These are phyloP conservation scores for Drosophila ezoana DNA, from an alignment of 2,888 invertebrate species.

Conservation along the genomic window DNA sequence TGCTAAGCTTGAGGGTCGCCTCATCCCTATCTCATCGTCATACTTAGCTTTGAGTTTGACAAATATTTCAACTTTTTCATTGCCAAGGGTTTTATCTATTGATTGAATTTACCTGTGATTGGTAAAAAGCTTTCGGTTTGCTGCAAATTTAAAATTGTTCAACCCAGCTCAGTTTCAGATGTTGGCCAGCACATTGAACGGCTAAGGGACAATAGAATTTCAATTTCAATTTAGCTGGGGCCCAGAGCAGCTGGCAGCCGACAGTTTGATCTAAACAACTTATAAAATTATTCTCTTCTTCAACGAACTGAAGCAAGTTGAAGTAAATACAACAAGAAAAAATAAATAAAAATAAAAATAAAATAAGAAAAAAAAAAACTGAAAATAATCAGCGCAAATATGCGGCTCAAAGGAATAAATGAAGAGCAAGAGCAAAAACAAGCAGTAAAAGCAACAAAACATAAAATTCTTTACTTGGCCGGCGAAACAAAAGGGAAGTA, in stretches of 20 bases:
- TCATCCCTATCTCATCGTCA: too few species aligned
- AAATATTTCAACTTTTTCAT: too few species aligned
- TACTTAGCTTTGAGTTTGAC: too few species aligned
- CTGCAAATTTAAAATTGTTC: background rate
- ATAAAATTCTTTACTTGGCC: slow-evolving; percentile 54
- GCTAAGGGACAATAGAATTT: slow-evolving; percentile 34
- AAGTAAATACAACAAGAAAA: background rate
- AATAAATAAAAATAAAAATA: background rate
- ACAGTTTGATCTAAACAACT: slow-evolving; percentile 33
- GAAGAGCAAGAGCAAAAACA: slow-evolving; percentile 13
- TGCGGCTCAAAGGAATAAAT: slow-evolving; percentile 19
- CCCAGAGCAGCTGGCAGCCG: slow-evolving; percentile 9
- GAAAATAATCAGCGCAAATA: slow-evolving; percentile 53
- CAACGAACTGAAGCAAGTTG: background rate
- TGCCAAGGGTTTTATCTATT: background rate
- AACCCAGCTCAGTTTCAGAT: background rate
- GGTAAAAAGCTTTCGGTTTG: background rate
- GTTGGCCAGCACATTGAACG: slow-evolving; percentile 17
- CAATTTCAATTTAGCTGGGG: slow-evolving; percentile 19
- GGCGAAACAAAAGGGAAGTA: slow-evolving; percentile 63
- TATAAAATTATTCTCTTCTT: slow-evolving; percentile 13
- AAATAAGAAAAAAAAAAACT: slow-evolving; percentile 1
- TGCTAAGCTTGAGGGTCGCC: too few species aligned
- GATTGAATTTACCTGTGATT: background rate
- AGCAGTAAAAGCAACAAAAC: slow-evolving; percentile 22